phyloP scores from a whole-genome alignment of 2,113 vertebrate genomes.

The Herpetotheres cachinnans region DNA sequence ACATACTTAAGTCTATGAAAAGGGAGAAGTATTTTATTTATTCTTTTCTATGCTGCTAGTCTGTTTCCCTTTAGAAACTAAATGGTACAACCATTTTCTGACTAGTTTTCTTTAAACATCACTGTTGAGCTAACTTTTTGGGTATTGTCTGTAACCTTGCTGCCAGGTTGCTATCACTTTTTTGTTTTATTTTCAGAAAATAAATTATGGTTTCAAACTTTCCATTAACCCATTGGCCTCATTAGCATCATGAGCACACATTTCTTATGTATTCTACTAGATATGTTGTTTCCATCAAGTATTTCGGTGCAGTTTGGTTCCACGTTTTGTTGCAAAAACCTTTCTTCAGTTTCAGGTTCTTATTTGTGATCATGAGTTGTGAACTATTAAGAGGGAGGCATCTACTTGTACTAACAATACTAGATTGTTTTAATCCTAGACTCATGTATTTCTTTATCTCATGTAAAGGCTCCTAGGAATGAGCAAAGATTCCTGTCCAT shows the following conservation, averaged over 20 bases:
- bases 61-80: background rate
- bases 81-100: background rate
- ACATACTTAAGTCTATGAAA: background rate
- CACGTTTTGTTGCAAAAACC: background rate
- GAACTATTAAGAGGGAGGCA: background rate
- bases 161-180: background rate
- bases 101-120: background rate
- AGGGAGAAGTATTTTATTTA: background rate
- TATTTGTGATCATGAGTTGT: background rate
- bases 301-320: background rate
- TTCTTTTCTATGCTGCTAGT: background rate
- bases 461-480: background rate
- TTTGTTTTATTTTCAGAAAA: background rate
- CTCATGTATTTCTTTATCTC: background rate
- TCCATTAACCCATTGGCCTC: background rate
- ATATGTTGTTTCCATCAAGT: background rate
- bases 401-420: background rate
- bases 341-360: background rate
- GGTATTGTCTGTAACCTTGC: background rate
- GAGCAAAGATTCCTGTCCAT: background rate
- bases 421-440: background rate
- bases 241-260: rapidly evolving
- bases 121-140: background rate
- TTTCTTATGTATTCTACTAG: background rate
- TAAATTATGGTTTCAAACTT: background rate